These are phyloP conservation scores for Bedellia somnulentella DNA, from an alignment of 2,888 invertebrate species.

Conservation along the genomic window DNA sequence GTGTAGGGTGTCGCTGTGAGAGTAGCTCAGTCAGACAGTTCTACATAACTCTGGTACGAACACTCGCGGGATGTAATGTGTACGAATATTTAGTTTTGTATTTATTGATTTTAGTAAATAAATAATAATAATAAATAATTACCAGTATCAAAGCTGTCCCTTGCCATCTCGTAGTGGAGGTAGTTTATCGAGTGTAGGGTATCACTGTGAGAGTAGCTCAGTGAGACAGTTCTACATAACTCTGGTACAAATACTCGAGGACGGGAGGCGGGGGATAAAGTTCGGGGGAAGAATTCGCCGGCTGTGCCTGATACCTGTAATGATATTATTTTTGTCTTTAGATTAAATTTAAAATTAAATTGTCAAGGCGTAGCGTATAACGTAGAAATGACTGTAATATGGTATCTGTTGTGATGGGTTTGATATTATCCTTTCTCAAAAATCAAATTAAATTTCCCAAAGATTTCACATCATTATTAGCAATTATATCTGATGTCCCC, in stretches of 20 bases:
- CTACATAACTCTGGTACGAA: slow-evolving; percentile 80
- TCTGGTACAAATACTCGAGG: slow-evolving; percentile 70
- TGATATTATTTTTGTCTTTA: slow-evolving; percentile 2
- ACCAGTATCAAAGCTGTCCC: slow-evolving; percentile 70
- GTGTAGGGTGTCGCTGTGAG: slow-evolving; percentile 52
- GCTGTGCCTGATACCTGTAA: slow-evolving; percentile 68
- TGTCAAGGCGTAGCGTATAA: too few species aligned
- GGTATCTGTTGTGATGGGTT: too few species aligned
- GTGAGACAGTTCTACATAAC: slow-evolving; percentile 69
- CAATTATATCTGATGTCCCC: too few species aligned
- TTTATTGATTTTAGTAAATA: too few species aligned
- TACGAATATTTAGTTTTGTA: too few species aligned
- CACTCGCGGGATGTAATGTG: too few species aligned
- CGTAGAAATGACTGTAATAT: too few species aligned
- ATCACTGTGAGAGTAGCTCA: slow-evolving; percentile 65
- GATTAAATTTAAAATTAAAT: too few species aligned
- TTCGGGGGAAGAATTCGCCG: slow-evolving; percentile 78
- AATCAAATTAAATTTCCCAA: too few species aligned
- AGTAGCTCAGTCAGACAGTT: slow-evolving; percentile 64
- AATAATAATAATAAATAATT: too few species aligned
- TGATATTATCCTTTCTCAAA: too few species aligned
- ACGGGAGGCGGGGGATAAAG: slow-evolving; percentile 50
- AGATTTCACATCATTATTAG: too few species aligned
- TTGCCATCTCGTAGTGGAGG: slow-evolving; percentile 68
- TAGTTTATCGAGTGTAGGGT: slow-evolving; percentile 62